These are phyloP conservation scores for Tautogolabrus adspersus DNA, from an alignment of 2,113 vertebrate genomes.

Conservation along the genomic window DNA sequence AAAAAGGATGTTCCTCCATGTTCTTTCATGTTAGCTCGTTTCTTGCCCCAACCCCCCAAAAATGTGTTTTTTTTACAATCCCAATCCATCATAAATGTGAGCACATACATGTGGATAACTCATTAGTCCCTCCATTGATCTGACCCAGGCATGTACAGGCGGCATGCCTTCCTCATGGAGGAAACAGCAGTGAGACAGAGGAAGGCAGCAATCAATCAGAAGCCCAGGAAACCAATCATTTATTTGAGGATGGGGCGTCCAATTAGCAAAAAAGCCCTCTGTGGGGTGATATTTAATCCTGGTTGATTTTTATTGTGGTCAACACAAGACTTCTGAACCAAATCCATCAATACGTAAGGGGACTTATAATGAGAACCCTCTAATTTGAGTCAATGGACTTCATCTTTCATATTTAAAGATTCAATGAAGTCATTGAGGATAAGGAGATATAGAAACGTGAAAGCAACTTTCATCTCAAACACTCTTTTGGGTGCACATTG, in stretches of 20 bases:
- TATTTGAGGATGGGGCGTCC: conserved; percentile 62
- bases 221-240: conserved; percentile 71
- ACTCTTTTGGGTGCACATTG: not conserved
- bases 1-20: conserved; percentile 9
- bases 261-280: conserved; percentile 74
- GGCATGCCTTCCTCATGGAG: conserved; percentile 47
- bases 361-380: conserved; percentile 8
- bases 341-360: conserved; percentile 38
- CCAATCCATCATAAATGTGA: conserved; percentile 56
- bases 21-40: conserved; percentile 31
- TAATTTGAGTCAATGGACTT: conserved; percentile 4
- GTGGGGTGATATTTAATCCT: conserved; percentile 51
- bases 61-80: too few species aligned
- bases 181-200: conserved; percentile 65
- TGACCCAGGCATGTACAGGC: conserved; percentile 18
- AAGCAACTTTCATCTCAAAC: conserved; percentile 10
- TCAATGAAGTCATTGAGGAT: conserved; percentile 19
- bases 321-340: conserved; percentile 6
- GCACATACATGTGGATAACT: conserved; percentile 66
- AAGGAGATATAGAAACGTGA: conserved; percentile 43
- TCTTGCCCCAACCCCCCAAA: not conserved
- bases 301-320: conserved; percentile 20
- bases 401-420: not conserved
- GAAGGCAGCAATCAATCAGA: conserved; percentile 72
- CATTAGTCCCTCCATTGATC: conserved; percentile 78